Conservation (phyloP, 2,888 invertebrate genomes). For the Harpagoxenus sublaevis region DNA sequence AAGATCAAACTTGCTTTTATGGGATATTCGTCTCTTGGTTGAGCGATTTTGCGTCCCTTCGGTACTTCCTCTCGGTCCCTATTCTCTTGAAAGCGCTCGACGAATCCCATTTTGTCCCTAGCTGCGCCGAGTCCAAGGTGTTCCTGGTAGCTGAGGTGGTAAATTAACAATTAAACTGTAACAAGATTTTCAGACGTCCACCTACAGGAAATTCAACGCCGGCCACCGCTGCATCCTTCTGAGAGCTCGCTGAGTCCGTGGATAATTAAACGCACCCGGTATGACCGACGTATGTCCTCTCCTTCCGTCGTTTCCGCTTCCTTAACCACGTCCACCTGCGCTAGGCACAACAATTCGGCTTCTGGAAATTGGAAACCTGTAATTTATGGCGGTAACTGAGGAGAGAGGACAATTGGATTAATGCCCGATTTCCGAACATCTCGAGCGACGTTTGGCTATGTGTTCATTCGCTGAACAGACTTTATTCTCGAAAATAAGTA, state of each 20-base stretch:
- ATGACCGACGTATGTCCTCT: slow-evolving; percentile 71
- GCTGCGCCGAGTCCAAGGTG: slow-evolving; percentile 62
- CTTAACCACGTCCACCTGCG: slow-evolving; percentile 34
- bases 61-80: slow-evolving; percentile 3
- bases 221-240: slow-evolving; percentile 62
- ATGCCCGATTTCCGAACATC: slow-evolving; percentile 61
- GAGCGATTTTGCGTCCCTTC: slow-evolving; percentile 34
- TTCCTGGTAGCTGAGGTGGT: slow-evolving; percentile 70
- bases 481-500: slow-evolving; percentile 24
- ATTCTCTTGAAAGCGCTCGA: slow-evolving; percentile 19
- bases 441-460: neutral
- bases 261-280: slow-evolving; percentile 79
- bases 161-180: slow-evolving; percentile 82
- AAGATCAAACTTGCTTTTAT: slow-evolving; percentile 59
- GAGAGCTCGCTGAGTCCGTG: slow-evolving; percentile 61
- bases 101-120: slow-evolving; percentile 65
- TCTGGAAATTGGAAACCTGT: slow-evolving; percentile 83
- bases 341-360: slow-evolving; percentile 63
- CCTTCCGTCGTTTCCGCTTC: slow-evolving; percentile 36
- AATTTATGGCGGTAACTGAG: slow-evolving; percentile 79
- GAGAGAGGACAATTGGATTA: slow-evolving; percentile 73
- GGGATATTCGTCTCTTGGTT: slow-evolving; percentile 28
- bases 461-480: neutral
- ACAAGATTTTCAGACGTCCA: slow-evolving; percentile 78
- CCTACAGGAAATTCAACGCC: slow-evolving; percentile 72